Percentiles rank a stretch among this genome's conserved stretches.
Conservation (phyloP, 2,888 invertebrate genomes). For the Onthophagus sagittarius region DNA sequence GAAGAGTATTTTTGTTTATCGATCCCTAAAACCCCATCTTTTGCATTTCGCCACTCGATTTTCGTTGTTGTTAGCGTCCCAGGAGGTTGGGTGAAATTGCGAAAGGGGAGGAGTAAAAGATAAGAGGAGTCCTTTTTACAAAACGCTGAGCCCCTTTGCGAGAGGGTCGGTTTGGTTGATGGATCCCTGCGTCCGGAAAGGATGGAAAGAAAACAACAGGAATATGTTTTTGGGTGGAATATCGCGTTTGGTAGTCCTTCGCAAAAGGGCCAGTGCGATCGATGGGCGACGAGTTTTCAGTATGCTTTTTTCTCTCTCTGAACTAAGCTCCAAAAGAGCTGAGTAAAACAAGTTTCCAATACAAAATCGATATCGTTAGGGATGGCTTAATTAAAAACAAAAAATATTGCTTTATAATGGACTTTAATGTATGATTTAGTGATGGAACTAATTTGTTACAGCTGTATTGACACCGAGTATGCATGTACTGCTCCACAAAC, state of each 20-base stretch:
- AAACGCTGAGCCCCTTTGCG: neutral
- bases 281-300: neutral
- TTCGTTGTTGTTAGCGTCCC: neutral
- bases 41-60: neutral
- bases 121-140: neutral
- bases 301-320: neutral
- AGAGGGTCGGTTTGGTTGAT: neutral
- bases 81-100: neutral
- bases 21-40: neutral
- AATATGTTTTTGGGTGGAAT: neutral
- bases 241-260: neutral
- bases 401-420: too few species aligned
- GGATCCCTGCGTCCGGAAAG: neutral
- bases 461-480: neutral
- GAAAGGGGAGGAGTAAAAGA: neutral
- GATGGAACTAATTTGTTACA: too few species aligned
- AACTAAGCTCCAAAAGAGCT: neutral
- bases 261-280: neutral
- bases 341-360: too few species aligned
- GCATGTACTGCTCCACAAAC: neutral
- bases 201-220: neutral
- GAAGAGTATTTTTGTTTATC: neutral
- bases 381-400: neutral
- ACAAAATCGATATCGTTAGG: too few species aligned
- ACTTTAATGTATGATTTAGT: too few species aligned